Conservation (phyloP, 2,113 vertebrate genomes). For the Oostethus manadensis region DNA sequence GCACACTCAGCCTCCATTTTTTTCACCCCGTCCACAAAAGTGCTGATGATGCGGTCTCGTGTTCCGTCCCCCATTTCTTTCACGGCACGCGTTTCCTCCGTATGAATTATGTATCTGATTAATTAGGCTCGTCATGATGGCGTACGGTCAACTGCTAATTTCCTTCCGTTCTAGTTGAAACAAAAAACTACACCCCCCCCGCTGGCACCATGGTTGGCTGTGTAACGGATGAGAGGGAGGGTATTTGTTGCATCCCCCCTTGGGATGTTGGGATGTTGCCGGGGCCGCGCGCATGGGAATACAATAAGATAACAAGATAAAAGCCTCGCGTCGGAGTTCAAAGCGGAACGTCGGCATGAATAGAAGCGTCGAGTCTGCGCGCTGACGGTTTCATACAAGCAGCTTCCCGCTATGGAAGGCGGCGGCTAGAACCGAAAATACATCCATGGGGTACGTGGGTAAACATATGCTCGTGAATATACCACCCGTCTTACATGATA, state of each 20-base stretch:
- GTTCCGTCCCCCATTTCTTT: slow-evolving; percentile 22
- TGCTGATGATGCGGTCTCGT: slow-evolving; percentile 44
- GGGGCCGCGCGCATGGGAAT: slow-evolving; percentile 40
- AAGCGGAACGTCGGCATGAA: slow-evolving; percentile 44
- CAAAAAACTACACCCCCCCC: slow-evolving; percentile 16
- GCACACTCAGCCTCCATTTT: slow-evolving; percentile 9
- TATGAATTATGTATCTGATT: slow-evolving; percentile 64
- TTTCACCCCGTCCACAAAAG: slow-evolving; percentile 21
- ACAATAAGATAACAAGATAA: slow-evolving; percentile 68
- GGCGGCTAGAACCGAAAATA: not conserved
- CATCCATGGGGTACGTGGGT: slow-evolving; percentile 4
- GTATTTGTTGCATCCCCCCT: slow-evolving; percentile 45
- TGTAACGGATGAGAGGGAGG: slow-evolving; percentile 44
- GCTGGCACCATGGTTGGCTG: slow-evolving; percentile 27
- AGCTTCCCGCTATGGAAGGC: slow-evolving; percentile 6
- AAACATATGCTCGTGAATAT: slow-evolving; percentile 11
- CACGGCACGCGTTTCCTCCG: slow-evolving; percentile 23
- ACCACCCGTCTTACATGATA: not conserved
- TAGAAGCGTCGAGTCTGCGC: slow-evolving; percentile 19
- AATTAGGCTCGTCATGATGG: slow-evolving; percentile 56
- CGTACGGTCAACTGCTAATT: slow-evolving; percentile 43
- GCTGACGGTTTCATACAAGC: slow-evolving; percentile 34
- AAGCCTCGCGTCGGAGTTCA: slow-evolving; percentile 57
- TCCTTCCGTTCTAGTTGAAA: slow-evolving; percentile 53
- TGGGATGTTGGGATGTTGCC: slow-evolving; percentile 25